These are phyloP conservation scores for Agelaius phoeniceus DNA, from an alignment of 2,113 vertebrate species.

Conservation along the genomic window DNA sequence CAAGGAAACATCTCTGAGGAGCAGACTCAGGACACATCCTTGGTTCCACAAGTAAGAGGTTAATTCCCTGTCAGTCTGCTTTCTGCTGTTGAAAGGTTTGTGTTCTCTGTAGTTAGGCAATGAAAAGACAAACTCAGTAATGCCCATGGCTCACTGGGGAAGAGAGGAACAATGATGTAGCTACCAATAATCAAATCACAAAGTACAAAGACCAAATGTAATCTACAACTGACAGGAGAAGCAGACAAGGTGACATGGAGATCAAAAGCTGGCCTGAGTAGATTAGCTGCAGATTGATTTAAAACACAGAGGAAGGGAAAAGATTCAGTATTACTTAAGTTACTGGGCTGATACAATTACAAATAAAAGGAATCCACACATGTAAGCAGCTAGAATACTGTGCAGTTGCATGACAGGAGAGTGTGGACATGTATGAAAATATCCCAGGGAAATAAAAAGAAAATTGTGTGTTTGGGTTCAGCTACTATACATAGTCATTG, in stretches of 20 bases:
- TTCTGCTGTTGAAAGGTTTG: background rate
- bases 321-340: background rate
- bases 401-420: background rate
- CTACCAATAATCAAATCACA: background rate
- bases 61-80: slow-evolving; percentile 10
- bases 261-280: background rate
- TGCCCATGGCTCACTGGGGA: background rate
- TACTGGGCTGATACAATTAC: background rate
- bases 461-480: background rate
- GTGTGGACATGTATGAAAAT: background rate
- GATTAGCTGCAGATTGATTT: background rate
- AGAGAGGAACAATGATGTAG: background rate
- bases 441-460: background rate
- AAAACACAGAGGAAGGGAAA: background rate
- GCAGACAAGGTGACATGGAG: background rate
- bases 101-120: background rate
- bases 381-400: background rate
- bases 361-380: background rate
- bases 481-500: background rate
- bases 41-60: slow-evolving; percentile 1
- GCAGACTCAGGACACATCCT: background rate
- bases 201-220: background rate
- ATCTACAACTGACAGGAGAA: background rate
- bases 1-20: background rate
- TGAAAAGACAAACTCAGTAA: background rate